Percentiles rank a stretch among this genome's conserved stretches.
These are phyloP conservation scores for Aurelia sp. DNA, from an alignment of 30 jellyfish, hydroid and myxozoan genomes.

Conservation along the genomic window DNA sequence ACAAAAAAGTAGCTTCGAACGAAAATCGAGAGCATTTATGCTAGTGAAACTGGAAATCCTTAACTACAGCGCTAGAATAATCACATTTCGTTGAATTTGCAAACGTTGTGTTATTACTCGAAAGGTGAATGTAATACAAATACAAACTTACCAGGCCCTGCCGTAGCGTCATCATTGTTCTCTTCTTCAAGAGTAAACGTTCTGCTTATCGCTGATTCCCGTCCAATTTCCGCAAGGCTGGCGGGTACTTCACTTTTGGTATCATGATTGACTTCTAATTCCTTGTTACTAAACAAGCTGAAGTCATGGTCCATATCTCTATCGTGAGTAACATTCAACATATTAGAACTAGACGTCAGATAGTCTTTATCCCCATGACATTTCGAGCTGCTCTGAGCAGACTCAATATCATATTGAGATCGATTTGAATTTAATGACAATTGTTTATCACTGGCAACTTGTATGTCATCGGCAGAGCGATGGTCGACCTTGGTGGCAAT, in stretches of 20 bases:
- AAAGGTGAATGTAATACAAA: too few species aligned
- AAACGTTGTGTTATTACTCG: too few species aligned
- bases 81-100: too few species aligned
- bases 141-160: background rate
- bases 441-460: too few species aligned
- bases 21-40: too few species aligned
- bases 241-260: background rate
- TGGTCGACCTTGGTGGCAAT: background rate
- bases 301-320: background rate
- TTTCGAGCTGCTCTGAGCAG: too few species aligned
- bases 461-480: background rate
- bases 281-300: background rate
- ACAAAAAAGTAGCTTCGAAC: too few species aligned
- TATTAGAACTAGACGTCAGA: background rate
- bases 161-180: background rate
- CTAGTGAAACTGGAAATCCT: too few species aligned
- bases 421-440: too few species aligned
- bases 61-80: too few species aligned
- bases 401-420: too few species aligned
- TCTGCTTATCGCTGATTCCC: constrained; percentile 39
- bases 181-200: constrained; percentile 42
- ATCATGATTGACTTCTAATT: background rate
- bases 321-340: background rate
- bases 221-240: constrained; percentile 26
- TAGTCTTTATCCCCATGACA: too few species aligned